Evolutionary conservation across 2,888 invertebrate genomes (phyloP), one percentile per base, ranked within the genome.

Genomic region (Paralinhomoeus sp.): DNA sequence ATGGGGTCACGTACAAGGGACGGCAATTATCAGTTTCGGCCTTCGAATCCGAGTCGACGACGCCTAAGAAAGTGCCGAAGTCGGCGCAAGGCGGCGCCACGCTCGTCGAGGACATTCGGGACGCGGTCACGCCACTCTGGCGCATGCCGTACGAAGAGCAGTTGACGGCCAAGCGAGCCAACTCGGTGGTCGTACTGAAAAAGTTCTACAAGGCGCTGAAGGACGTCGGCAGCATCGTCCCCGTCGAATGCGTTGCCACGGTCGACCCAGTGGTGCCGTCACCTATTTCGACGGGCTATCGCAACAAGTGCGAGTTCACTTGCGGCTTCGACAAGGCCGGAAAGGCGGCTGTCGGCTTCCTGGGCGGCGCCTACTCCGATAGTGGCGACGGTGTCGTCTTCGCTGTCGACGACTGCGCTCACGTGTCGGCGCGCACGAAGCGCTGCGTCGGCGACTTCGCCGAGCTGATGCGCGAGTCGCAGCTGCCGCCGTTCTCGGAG

Each of bases 281-380:
- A 9, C 54, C 58, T 2, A 48, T 58, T 7, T 52, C 55, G 7
- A 52, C 72, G 49, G 80, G 76, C 0, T 93, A 93, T 63, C 74
- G 93, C 40, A 97, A 93, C 64, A 97, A 97, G 66, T 87, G 87
- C 64, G 93, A 93, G 67, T 93, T 93, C 64, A 80, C 84, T 1
- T 74, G 91, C 51, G 93, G 91, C 2, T 55, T 53, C 24, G 57
- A 58, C 44, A 74, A 72, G 0, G 50, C 53, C 5, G 68, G 71
- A 40, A 60, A 74, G 56, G 71, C 72, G 33, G 76, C 78, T 3
- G 81, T 97, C 38, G 97, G 93, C 1, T 91, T 93, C 62, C 73
- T 93, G 37, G 67, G 83, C 44, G 80, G 82, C 1, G 76, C 78
- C 51, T 91, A 89, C 62, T 7, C 17, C 3, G 79, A 75, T 1